phyloP scores from a whole-genome alignment of 2,797 vertebrate species.

The Eospalax fontanierii region DNA sequence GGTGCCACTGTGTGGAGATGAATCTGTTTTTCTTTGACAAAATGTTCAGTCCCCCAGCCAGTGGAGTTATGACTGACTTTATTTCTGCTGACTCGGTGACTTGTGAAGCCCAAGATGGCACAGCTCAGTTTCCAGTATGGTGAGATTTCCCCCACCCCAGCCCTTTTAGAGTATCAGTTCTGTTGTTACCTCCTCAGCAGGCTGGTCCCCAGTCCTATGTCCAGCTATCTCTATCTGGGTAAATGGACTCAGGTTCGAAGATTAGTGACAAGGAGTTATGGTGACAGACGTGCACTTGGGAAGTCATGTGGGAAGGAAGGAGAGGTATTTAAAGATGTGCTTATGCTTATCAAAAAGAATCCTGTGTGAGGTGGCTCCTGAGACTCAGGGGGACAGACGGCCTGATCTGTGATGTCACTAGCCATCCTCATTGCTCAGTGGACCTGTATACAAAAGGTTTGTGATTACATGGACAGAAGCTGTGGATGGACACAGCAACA shows the following conservation, averaged over 20 bases:
- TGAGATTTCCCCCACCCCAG: background rate
- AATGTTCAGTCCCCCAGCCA: rapidly evolving
- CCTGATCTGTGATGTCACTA: background rate
- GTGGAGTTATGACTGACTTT: background rate
- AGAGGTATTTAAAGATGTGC: background rate
- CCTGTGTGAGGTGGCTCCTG: background rate
- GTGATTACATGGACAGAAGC: background rate
- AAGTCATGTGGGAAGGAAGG: background rate
- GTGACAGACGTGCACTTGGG: too few relatives aligned
- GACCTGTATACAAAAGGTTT: background rate
- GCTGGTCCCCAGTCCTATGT: background rate
- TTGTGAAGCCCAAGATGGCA: background rate
- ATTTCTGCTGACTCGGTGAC: background rate
- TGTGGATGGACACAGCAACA: background rate
- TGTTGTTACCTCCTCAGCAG: background rate
- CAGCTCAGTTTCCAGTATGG: background rate
- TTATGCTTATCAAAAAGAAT: background rate
- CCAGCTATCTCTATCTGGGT: background rate
- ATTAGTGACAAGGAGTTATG: background rate
- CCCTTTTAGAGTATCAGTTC: background rate
- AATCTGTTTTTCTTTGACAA: background rate
- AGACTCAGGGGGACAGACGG: background rate
- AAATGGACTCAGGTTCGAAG: background rate
- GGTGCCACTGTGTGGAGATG: background rate
- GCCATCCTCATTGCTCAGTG: background rate